These are phyloP conservation scores for Loriculus beryllinus DNA, from an alignment of 2,797 vertebrate species.

Conservation along the genomic window DNA sequence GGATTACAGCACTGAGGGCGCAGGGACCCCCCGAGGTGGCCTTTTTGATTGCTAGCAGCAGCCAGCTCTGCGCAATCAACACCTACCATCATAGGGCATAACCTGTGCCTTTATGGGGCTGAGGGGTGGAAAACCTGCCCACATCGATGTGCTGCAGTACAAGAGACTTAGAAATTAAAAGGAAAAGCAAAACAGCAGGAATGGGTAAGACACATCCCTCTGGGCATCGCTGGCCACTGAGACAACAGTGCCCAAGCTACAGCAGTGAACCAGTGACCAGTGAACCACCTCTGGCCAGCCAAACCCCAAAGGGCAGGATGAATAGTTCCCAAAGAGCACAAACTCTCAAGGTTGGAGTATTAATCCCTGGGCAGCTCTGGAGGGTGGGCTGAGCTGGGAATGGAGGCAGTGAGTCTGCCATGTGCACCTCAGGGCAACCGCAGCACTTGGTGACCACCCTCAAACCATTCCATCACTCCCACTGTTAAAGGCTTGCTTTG, in stretches of 20 bases:
- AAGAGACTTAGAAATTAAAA: background rate
- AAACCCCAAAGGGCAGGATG: background rate
- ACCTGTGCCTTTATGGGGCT: accelerated
- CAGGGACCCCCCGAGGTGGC: background rate
- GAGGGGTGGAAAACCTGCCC: background rate
- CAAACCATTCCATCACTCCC: background rate
- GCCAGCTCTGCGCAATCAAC: background rate
- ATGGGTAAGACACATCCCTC: accelerated
- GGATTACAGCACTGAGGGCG: slow-evolving; percentile 3
- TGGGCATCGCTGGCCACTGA: background rate
- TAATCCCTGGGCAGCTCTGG: background rate
- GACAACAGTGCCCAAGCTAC: accelerated
- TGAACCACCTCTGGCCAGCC: background rate
- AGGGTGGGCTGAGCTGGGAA: background rate
- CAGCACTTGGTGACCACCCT: background rate
- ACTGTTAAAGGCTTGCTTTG: background rate
- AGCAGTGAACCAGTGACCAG: too few species aligned
- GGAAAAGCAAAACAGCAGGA: background rate
- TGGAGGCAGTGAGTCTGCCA: background rate
- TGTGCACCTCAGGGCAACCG: background rate
- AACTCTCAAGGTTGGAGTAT: background rate
- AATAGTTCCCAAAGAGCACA: background rate
- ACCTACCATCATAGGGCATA: accelerated
- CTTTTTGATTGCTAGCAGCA: background rate
- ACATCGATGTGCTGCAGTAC: background rate